Conservation (phyloP, 2,113 vertebrate species). For the Chamaea fasciata region DNA sequence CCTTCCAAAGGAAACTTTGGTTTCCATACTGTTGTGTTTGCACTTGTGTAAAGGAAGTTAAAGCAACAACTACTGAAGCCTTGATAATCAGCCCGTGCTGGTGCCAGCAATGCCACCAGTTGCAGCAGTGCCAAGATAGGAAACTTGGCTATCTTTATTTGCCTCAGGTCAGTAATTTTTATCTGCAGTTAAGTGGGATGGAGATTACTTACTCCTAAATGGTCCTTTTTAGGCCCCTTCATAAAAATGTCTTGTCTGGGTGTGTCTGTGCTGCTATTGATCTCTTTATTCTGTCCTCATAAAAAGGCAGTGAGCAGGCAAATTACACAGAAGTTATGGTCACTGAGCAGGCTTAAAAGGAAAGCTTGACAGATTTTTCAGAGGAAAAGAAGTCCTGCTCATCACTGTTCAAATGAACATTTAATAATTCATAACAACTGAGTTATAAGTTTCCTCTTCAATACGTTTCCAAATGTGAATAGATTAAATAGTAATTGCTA, state of each 20-base stretch:
- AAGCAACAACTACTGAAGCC: neutral
- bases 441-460: conserved; percentile 69
- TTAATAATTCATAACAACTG: conserved; percentile 77
- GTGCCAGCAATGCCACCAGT: neutral
- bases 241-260: neutral
- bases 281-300: conserved; percentile 30
- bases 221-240: conserved; percentile 5
- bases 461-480: conserved; percentile 65
- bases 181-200: neutral
- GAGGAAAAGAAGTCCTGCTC: conserved; percentile 27
- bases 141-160: neutral
- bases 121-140: neutral
- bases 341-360: neutral
- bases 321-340: conserved; percentile 41
- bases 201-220: conserved; percentile 8
- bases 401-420: conserved; percentile 55
- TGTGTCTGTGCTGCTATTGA: neutral
- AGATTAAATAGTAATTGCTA: conserved; percentile 74
- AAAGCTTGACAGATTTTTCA: neutral
- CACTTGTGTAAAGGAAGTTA: neutral
- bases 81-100: neutral
- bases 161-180: neutral
- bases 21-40: neutral
- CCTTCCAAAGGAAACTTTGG: neutral
- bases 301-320: conserved; percentile 9